These are phyloP conservation scores for Corythornis cristatus DNA, from an alignment of 2,113 vertebrate genomes.

Conservation along the genomic window DNA sequence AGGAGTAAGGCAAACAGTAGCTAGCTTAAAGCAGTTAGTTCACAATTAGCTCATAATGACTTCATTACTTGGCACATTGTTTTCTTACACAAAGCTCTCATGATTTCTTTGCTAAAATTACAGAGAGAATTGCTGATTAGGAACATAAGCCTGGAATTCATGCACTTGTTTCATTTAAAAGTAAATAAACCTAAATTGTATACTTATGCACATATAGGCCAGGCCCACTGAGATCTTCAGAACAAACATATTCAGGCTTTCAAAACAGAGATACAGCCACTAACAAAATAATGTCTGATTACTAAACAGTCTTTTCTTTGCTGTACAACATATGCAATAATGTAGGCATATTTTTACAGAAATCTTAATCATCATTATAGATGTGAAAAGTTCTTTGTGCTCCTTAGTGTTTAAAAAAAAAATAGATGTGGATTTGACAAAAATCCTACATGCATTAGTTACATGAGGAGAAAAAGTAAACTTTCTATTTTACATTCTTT, in stretches of 20 bases:
- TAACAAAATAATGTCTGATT: slow-evolving; percentile 31
- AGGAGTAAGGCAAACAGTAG: slow-evolving; percentile 17
- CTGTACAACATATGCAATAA: neutral
- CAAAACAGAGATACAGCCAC: slow-evolving; percentile 43
- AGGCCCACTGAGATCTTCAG: slow-evolving; percentile 61
- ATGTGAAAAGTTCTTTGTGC: neutral
- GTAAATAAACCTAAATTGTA: slow-evolving; percentile 65
- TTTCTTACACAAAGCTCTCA: slow-evolving; percentile 35
- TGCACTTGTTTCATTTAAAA: slow-evolving; percentile 62
- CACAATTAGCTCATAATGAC: slow-evolving; percentile 36
- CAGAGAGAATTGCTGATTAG: slow-evolving; percentile 56
- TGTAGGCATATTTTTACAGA: slow-evolving; percentile 19
- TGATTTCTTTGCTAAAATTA: slow-evolving; percentile 44
- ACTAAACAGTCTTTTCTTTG: slow-evolving; percentile 15
- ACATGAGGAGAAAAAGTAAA: neutral
- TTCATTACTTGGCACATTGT: slow-evolving; percentile 46
- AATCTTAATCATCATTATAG: neutral
- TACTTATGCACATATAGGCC: slow-evolving; percentile 65
- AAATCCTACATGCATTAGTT: neutral
- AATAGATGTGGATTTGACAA: neutral
- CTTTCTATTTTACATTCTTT: neutral
- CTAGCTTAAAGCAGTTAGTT: slow-evolving; percentile 28
- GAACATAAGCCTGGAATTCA: slow-evolving; percentile 52
- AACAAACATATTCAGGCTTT: slow-evolving; percentile 48
- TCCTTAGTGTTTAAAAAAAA: neutral